phyloP scores from a whole-genome alignment of 1,140 invertebrate genomes.

The Aphis gossypii region DNA sequence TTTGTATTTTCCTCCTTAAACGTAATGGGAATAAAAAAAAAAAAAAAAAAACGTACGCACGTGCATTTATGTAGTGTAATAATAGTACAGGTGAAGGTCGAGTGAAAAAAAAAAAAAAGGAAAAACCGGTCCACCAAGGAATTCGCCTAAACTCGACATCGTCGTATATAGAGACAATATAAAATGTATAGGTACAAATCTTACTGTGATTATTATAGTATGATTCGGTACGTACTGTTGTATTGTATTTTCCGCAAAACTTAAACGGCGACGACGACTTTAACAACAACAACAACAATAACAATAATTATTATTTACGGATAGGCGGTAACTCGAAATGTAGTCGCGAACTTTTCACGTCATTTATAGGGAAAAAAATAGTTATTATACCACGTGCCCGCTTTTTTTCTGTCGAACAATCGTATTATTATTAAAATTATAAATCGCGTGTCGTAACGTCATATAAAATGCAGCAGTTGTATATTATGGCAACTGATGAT shows the following conservation, averaged over 20 bases:
- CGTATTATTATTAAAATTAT: background rate
- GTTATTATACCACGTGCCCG: background rate
- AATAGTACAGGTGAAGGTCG: conserved; percentile 3
- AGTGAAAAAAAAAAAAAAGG: background rate
- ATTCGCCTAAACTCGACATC: conserved; percentile 8
- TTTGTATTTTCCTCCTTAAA: conserved; percentile 6
- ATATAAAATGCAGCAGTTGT: background rate
- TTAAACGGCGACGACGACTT: background rate
- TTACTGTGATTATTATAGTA: background rate
- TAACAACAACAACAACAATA: background rate
- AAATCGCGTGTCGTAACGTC: too few relatives aligned
- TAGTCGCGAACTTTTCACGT: background rate
- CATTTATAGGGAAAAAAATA: background rate
- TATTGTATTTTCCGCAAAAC: background rate
- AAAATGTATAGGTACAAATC: background rate
- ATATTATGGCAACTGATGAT: background rate
- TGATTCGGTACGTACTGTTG: background rate
- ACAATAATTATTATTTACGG: background rate
- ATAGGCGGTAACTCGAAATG: background rate
- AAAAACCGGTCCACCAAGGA: conserved; percentile 35
- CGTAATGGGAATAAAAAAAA: too few relatives aligned
- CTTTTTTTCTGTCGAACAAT: background rate
- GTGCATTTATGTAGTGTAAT: background rate
- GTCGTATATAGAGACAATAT: background rate
- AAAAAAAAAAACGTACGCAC: background rate